Conservation (phyloP, 2,113 vertebrate species). For the Xiphorhynchus elegans region DNA sequence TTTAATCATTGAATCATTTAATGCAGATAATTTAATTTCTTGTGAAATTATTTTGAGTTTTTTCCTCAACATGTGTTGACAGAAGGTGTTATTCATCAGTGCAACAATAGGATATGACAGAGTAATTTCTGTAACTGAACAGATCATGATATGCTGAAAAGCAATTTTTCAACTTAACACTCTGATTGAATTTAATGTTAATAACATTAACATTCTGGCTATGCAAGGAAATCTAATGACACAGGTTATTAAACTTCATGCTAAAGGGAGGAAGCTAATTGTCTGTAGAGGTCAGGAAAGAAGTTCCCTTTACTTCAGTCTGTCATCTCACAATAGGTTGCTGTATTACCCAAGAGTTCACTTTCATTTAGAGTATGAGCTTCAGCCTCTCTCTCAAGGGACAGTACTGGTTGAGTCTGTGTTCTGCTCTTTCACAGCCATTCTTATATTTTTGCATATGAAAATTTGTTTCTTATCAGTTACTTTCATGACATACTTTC, state of each 20-base stretch:
- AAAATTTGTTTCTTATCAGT: neutral
- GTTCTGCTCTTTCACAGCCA: neutral
- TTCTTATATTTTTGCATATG: neutral
- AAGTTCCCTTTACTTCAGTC: neutral
- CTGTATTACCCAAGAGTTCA: neutral
- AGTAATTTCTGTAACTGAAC: neutral
- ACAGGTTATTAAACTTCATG: slow-evolving; percentile 46
- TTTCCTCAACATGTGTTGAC: neutral
- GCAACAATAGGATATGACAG: neutral
- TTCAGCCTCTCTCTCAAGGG: neutral
- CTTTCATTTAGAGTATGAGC: neutral
- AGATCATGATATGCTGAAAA: neutral
- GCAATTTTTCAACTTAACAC: neutral
- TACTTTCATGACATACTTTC: neutral
- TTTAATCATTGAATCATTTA: neutral
- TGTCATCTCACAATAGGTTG: neutral
- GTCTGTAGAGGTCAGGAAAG: slow-evolving; percentile 35
- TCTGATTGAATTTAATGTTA: slow-evolving; percentile 35
- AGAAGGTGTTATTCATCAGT: neutral
- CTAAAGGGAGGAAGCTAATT: slow-evolving; percentile 32
- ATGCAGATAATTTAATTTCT: neutral
- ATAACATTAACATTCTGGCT: slow-evolving; percentile 21
- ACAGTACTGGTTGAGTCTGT: neutral
- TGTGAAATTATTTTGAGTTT: neutral
- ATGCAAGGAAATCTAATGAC: slow-evolving; percentile 9